Base-by-base conservation (phyloP, 2,888 invertebrate genomes). In the Nemoura dubitans region DNA sequence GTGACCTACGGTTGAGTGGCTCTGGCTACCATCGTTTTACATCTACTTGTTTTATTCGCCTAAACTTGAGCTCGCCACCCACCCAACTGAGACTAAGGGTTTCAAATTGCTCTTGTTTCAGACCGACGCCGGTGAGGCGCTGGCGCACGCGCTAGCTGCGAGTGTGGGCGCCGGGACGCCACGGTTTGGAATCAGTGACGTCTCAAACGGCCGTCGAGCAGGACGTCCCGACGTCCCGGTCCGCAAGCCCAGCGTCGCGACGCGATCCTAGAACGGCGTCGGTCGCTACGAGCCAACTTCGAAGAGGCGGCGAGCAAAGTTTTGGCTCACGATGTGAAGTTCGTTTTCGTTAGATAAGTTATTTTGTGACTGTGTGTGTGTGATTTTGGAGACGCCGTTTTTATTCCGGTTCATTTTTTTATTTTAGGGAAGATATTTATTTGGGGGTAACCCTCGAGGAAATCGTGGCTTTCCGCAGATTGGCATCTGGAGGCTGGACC, bases 101-200 rank as follows among this genome's bases (percentile, higher is more conserved):
- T 27, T 26, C 27, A 10, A 76, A 5, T 7, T 29, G 27, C 27
- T 84, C 84, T 76, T 84, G 76, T 84, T 84, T 43, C 84, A 59
- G 84, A 10, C n/a, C 3, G 1, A 2, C 3, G 76, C 3, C 21
- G 27, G 43, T n/a, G 36, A 36, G 3, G 76, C 84, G 76, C 36
- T 36, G n/a, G 36, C 36, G 36, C 84, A 76, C 26, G 83, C 83
- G 42, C 83, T 28, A 14, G 28, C 59, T 27, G n/a, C 26, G 84
- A 26, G 84, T 26, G 27, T 26, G 27, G 84, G 84, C 84, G 84
- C 59, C 84, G 76, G 27, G 84, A 84, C 76, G 84, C 84, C 76
- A 43, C 27, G 59, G 28, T 26, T 25, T 7, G 26, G 83, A 42
- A 26, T 76, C 84, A 84, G 84, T 84, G 84, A 59, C 84, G 84